phyloP scores from a whole-genome alignment of 2,888 invertebrate species.

The Bembecia ichneumoniformis region DNA sequence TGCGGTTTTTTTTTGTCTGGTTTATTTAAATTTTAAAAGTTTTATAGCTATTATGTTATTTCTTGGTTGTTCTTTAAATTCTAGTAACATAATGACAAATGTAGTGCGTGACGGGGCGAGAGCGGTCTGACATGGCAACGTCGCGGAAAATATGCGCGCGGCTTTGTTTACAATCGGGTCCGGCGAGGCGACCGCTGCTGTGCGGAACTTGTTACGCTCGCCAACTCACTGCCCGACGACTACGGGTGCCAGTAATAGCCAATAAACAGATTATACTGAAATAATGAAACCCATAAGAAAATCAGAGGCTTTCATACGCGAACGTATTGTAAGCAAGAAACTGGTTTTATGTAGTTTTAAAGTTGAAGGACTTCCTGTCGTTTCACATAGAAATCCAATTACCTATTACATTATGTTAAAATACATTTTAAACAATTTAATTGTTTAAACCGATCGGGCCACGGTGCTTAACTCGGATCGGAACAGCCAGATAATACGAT shows the following conservation, averaged over 20 bases:
- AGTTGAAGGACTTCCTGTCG: conserved; percentile 9
- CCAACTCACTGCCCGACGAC: conserved; percentile 14
- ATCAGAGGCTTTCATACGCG: conserved; percentile 8
- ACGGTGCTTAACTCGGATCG: conserved; percentile 32
- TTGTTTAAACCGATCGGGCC: conserved; percentile 20
- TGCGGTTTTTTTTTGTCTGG: too few species aligned
- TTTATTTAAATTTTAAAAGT: too few species aligned
- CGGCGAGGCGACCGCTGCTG: conserved; percentile 36
- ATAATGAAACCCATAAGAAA: conserved; percentile 1
- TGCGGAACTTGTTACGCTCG: conserved; percentile 20
- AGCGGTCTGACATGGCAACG: conserved; percentile 41
- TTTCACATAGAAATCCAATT: not conserved
- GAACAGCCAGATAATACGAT: conserved; percentile 43
- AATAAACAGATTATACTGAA: not conserved
- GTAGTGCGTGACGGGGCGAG: conserved; percentile 26
- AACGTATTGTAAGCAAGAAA: conserved; percentile 6
- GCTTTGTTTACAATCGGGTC: conserved; percentile 46
- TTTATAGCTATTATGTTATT: too few species aligned
- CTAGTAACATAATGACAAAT: too few species aligned
- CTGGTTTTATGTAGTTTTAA: conserved; percentile 14
- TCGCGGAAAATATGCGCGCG: conserved; percentile 43
- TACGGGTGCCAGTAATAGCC: conserved; percentile 2
- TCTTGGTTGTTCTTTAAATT: too few species aligned
- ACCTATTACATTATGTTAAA: too few species aligned
- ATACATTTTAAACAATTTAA: conserved; percentile 3